Evolutionary conservation across 2,888 invertebrate genomes (phyloP), one percentile per base, ranked within the genome.

Genomic region (Argyresthia goedartella): DNA sequence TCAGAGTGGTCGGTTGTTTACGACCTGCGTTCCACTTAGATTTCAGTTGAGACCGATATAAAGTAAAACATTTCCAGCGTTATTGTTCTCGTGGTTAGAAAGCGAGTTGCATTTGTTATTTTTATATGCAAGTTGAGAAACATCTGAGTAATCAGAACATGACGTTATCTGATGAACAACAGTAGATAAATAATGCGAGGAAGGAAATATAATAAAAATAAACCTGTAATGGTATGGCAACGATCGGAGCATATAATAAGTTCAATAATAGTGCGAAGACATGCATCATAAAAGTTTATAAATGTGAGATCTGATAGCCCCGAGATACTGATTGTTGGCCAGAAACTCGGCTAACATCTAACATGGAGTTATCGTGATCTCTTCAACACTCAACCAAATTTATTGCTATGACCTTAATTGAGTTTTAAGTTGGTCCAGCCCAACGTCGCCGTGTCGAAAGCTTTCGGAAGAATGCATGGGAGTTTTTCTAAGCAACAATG

Each of bases 351-450:
- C 25, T 25, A 25, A 25, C 25, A 25, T 25, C 25, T 25, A 25
- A 25, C 3, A 25, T 25, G 25, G 45, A 51, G 44, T 51, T 56
- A 54, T 54, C 56, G 43, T 52, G 55, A 56, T 55, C 53, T 52
- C 42, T 52, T 53, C 52, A 52, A 55, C 56, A 49, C 53, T 49
- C 50, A 53, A 25, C 44, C 50, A 55, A 57, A 55, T 15, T 49
- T 51, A 56, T 53, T 51, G 47, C 53, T 53, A 42, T 56, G 59
- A 46, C 59, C 59, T 52, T 56, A 59, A 59, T 59, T 59, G 56
- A 54, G 56, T 59, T 59, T 59, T 57, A 59, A 59, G 54, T 59
- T 51, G 8, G 39, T 49, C 13, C 39, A 39, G 39, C 25, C 11
- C 4, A 25, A 25, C 41, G 15, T 49, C 49, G 16, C 41, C 51